Conservation (phyloP, 2,888 invertebrate genomes). For the Buathra laborator region DNA sequence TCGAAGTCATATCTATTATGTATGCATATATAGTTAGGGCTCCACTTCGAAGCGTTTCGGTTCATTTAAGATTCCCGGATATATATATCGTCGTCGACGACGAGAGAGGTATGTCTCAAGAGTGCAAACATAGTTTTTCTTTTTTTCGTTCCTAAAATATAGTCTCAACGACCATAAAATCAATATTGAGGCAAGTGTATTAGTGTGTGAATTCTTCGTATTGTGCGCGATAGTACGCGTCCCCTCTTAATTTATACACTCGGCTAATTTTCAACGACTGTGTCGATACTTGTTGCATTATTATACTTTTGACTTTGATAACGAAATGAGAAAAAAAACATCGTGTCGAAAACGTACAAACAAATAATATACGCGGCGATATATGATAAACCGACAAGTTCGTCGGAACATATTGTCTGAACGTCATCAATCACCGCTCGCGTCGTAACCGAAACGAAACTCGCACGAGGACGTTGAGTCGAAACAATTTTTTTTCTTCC, state of each 20-base stretch:
- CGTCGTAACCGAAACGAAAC: slow-evolving; percentile 12
- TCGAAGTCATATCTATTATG: not conserved
- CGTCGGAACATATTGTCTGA: not conserved
- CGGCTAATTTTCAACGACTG: slow-evolving; percentile 19
- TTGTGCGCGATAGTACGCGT: not conserved
- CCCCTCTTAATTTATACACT: not conserved
- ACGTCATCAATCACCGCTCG: slow-evolving; percentile 7
- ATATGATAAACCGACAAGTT: slow-evolving; percentile 16
- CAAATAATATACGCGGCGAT: not conserved
- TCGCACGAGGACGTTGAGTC: slow-evolving; percentile 9
- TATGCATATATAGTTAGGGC: slow-evolving; percentile 1
- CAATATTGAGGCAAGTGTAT: not conserved
- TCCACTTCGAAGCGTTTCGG: not conserved
- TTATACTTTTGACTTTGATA: not conserved
- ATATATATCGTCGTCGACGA: not conserved
- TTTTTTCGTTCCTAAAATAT: not conserved
- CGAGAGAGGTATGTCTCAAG: not conserved
- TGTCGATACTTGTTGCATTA: not conserved
- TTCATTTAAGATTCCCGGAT: slow-evolving; percentile 7
- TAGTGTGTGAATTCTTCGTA: not conserved
- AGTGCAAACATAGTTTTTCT: not conserved
- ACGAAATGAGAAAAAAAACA: not conserved
- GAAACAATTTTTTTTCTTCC: slow-evolving; percentile 7
- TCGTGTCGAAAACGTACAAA: slow-evolving; percentile 16
- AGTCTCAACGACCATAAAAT: slow-evolving; percentile 5